Base-by-base conservation (phyloP, 2,888 invertebrate species). In the Drosophila mimetica region DNA sequence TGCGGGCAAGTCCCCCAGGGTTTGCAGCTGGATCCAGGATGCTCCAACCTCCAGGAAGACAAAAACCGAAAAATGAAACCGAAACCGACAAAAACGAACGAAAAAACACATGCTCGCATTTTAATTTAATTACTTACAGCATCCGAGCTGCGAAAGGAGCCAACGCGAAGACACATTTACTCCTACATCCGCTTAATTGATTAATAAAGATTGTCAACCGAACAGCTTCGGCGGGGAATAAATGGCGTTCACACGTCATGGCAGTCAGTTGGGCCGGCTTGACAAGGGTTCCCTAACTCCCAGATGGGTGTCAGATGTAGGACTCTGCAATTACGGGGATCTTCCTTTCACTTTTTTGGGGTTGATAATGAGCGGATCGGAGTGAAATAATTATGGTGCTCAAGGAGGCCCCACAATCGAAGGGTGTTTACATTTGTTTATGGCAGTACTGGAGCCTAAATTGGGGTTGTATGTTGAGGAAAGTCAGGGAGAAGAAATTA, bases 81-180 rank as follows among this genome's bases (percentile, higher is more conserved):
- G 25, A 60, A 60, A 48, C 16, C 46, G 13, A 34, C 22, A 9
- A 34, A 22, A 37, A 39, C 51, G 54, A 53, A 57, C 55, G 55
- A 57, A 71, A 87, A 83, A 84, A 84, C 84, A 84, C 86, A 86
- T 88, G 84, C 84, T 84, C 70, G 84, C 79, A 86, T 88, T 88
- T 84, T 88, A 84, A 83, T 86, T 88, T 88, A 86, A 84, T 88
- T 86, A 88, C 86, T 80, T 80, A 80, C 81, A 88, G 80, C 54
- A 83, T 77, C 44, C 77, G 75, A 71, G 67, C 57, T 52, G 51
- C 25, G 60, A 64, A 53, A 55, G 57, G 64, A 52, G 42, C 76
- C 60, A 61, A 34, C 48, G 61, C 60, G 46, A 46, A 52, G 52
- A 64, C 77, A 57, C 66, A 65, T 44, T 75, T 71, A 72, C 67